Percentiles rank a stretch among this genome's conserved stretches.
These are phyloP conservation scores for Siniperca undulata DNA, from an alignment of 2,797 vertebrate species.

Conservation along the genomic window DNA sequence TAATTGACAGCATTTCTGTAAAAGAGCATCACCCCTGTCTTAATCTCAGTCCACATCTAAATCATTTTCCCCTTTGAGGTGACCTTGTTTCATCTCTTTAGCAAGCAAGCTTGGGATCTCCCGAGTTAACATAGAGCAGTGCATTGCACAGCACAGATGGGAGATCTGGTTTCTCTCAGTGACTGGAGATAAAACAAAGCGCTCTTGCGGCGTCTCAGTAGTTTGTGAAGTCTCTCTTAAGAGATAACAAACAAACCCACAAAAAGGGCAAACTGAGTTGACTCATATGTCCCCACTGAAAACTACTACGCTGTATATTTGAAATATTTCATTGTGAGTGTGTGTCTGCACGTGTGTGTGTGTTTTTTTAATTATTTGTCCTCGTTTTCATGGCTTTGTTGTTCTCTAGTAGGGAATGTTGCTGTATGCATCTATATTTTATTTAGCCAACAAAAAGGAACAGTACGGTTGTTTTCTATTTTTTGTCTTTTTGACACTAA, in stretches of 20 bases:
- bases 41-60: constrained; percentile 12
- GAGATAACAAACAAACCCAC: constrained; percentile 42
- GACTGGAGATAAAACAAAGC: constrained; percentile 35
- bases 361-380: not conserved
- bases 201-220: constrained; percentile 18
- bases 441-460: not conserved
- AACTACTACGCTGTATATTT: constrained; percentile 10
- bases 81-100: constrained; percentile 33
- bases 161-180: constrained; percentile 29
- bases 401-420: not conserved
- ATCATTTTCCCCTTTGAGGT: not conserved
- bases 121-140: constrained; percentile 5
- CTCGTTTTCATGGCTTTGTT: not conserved
- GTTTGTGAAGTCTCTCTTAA: constrained; percentile 36
- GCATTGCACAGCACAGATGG: constrained; percentile 3
- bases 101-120: constrained; percentile 8
- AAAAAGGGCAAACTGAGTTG: constrained; percentile 29
- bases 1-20: not conserved
- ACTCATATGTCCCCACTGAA: constrained; percentile 2
- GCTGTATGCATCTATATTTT: not conserved
- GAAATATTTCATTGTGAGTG: not conserved
- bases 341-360: not conserved
- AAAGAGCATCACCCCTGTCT: not conserved
- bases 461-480: not conserved
- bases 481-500: not conserved